phyloP scores from a whole-genome alignment of 2,888 invertebrate species.

The Chloromyia formosa region DNA sequence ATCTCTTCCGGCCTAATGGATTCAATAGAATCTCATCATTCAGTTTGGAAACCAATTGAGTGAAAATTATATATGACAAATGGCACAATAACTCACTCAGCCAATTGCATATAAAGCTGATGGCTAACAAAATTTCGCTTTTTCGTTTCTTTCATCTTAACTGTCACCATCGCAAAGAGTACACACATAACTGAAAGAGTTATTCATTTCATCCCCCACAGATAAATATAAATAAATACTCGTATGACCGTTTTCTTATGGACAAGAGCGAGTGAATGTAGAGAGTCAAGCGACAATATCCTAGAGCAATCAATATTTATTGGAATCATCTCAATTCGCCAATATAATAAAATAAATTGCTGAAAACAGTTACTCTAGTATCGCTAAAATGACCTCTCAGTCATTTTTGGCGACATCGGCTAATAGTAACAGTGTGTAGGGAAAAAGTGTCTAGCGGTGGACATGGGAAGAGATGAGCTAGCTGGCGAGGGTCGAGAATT shows the following conservation, averaged over 20 bases:
- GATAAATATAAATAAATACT: not conserved
- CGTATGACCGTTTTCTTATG: too few species aligned
- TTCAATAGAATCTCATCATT: constrained; percentile 36
- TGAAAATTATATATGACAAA: constrained; percentile 50
- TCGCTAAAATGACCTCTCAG: constrained; percentile 27
- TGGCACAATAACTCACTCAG: constrained; percentile 47
- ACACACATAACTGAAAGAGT: not conserved
- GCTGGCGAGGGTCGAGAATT: not conserved
- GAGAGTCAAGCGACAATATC: constrained; percentile 12
- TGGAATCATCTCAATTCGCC: constrained; percentile 41
- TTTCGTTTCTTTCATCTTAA: constrained; percentile 1
- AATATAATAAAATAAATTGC: constrained; percentile 48
- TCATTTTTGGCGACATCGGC: constrained; percentile 23
- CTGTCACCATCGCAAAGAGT: not conserved
- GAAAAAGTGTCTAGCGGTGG: not conserved
- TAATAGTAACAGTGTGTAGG: constrained; percentile 11
- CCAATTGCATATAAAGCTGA: constrained; percentile 42
- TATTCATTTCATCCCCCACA: constrained; percentile 1
- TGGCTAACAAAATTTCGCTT: constrained; percentile 33
- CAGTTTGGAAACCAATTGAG: constrained; percentile 47
- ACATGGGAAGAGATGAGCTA: too few species aligned
- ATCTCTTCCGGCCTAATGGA: constrained; percentile 16
- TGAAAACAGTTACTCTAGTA: constrained; percentile 29
- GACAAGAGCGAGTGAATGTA: not conserved
- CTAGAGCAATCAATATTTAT: constrained; percentile 47